These are phyloP conservation scores for Amazona finschi DNA, from an alignment of 2,797 vertebrate genomes.

Conservation along the genomic window DNA sequence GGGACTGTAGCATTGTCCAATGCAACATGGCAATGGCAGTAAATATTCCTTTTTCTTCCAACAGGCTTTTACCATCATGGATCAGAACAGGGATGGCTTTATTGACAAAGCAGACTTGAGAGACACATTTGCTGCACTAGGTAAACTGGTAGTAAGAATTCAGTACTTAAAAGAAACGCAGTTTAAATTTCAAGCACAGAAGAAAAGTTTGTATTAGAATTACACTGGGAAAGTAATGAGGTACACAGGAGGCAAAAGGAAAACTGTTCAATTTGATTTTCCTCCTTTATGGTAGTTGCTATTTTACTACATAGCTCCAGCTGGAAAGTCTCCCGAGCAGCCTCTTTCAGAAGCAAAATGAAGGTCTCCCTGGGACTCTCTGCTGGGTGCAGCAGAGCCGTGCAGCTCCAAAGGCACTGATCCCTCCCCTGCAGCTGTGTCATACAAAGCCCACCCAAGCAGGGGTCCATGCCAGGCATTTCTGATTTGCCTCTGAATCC, in stretches of 20 bases:
- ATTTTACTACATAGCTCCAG: neutral
- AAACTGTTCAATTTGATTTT: constrained; percentile 13
- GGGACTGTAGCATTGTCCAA: neutral
- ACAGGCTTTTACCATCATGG: constrained; percentile 91
- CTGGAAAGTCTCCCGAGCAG: constrained; percentile 1
- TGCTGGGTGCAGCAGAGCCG: neutral
- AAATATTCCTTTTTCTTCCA: neutral
- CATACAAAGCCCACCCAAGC: constrained; percentile 48
- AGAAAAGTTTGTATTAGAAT: constrained; percentile 1
- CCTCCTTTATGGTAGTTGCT: neutral
- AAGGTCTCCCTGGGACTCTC: neutral
- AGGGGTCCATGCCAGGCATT: constrained; percentile 48
- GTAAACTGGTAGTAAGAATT: constrained; percentile 48
- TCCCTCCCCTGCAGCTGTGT: neutral
- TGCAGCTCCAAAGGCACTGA: neutral
- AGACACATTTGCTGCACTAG: constrained; percentile 87
- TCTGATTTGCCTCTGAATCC: constrained; percentile 38
- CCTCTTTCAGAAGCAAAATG: neutral
- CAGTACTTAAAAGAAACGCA: neutral
- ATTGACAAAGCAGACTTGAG: constrained; percentile 89
- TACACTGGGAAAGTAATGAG: neutral
- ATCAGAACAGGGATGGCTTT: constrained; percentile 89
- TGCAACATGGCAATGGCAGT: neutral
- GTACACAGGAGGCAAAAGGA: neutral
- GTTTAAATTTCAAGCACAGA: neutral